A percentile compares a stretch with the other conserved stretches of the same genome.
These are phyloP conservation scores for Phenacoccus solenopsis DNA, from an alignment of 1,140 invertebrate species.

Conservation along the genomic window DNA sequence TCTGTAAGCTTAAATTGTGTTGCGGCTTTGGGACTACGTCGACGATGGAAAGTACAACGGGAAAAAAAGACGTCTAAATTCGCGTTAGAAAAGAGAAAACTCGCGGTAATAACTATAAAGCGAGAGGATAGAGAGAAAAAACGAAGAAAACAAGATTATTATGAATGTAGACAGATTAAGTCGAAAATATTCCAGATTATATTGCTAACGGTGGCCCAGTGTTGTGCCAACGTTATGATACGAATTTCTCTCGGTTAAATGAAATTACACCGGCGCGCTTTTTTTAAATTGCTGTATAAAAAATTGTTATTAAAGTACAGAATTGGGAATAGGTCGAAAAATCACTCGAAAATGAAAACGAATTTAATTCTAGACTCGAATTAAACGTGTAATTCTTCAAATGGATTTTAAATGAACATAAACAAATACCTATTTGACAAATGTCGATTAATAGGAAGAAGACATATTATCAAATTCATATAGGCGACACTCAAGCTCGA, in stretches of 20 bases:
- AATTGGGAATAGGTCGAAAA: no score
- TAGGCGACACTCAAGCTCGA: no score
- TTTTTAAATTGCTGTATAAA: no score
- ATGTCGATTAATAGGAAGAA: no score
- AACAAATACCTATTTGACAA: no score
- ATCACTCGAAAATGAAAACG: no score
- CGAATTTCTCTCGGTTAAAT: background rate
- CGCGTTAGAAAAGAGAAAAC: background rate
- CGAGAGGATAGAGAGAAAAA: background rate
- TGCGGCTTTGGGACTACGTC: background rate
- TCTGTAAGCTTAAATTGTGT: conserved; percentile 2
- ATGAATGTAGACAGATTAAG: conserved; percentile 2
- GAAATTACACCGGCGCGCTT: no score
- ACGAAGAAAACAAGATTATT: background rate
- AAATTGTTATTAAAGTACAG: no score
- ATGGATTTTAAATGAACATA: no score
- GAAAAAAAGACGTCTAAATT: background rate
- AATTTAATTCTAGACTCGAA: no score
- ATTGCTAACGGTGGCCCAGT: background rate
- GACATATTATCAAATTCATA: no score
- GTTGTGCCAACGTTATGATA: background rate
- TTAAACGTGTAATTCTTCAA: no score
- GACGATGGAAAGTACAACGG: background rate
- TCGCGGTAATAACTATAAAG: background rate
- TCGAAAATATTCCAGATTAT: background rate